Conservation (phyloP, 2,113 vertebrate genomes). For the Nothoprocta perdicaria region DNA sequence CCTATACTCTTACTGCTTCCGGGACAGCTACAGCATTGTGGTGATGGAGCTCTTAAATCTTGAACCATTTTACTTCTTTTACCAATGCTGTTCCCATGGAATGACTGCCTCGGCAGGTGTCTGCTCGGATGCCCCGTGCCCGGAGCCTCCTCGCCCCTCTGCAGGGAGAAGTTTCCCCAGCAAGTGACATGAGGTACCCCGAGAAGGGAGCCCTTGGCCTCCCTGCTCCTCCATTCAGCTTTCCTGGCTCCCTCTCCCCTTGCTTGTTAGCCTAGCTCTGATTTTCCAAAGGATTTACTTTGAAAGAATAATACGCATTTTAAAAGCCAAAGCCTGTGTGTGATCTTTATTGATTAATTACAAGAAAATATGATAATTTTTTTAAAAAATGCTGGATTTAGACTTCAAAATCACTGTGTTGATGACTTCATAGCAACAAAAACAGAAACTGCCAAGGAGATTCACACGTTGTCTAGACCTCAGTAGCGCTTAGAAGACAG, state of each 20-base stretch:
- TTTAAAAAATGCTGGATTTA: no score
- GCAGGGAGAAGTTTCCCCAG: rapidly evolving
- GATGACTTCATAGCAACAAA: background rate
- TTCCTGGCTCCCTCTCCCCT: background rate
- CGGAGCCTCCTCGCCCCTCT: background rate
- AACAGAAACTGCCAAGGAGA: background rate
- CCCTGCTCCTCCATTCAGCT: background rate
- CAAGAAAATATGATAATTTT: background rate
- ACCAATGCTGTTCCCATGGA: background rate
- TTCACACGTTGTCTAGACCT: background rate
- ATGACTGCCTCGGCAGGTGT: background rate
- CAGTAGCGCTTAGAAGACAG: background rate
- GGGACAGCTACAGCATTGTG: background rate
- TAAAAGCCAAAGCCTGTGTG: no score
- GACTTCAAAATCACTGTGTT: background rate
- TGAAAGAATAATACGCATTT: no score
- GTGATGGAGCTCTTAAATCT: background rate
- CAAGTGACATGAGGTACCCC: background rate
- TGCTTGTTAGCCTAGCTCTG: background rate
- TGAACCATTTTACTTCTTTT: background rate
- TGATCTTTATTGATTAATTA: background rate
- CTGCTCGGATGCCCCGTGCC: background rate
- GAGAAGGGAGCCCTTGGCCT: background rate
- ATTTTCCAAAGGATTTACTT: background rate
- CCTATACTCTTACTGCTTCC: background rate